phyloP scores from a whole-genome alignment of 2,113 vertebrate species.

The Ellobius talpinus region DNA sequence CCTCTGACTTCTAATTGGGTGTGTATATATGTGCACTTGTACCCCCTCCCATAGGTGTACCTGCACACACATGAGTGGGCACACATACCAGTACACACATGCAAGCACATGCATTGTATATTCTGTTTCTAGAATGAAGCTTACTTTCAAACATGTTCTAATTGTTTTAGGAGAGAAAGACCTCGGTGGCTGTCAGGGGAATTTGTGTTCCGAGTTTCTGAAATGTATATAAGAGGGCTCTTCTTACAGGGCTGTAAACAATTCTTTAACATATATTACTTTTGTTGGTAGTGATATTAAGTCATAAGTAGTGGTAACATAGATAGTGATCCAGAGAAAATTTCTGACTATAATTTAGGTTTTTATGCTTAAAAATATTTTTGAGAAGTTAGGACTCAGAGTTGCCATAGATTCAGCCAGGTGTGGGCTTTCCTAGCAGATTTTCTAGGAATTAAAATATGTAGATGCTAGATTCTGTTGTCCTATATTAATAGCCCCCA shows the following conservation, averaged over 20 bases:
- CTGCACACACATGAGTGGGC: background rate
- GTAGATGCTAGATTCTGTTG: background rate
- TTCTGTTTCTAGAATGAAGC: constrained; percentile 12
- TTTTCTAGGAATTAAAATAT: background rate
- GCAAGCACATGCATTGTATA: too few species aligned
- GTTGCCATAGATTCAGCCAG: background rate
- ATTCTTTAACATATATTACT: background rate
- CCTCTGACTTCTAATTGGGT: background rate
- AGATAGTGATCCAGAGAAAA: background rate
- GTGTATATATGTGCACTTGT: background rate
- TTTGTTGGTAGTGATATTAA: background rate
- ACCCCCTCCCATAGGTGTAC: fast-evolving
- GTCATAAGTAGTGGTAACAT: constrained; percentile 5
- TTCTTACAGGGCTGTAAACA: background rate
- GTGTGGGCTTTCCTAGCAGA: background rate
- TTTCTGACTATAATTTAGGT: background rate
- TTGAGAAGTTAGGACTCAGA: constrained; percentile 14
- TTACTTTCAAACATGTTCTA: constrained; percentile 13
- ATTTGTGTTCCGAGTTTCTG: constrained; percentile 11
- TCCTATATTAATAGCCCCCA: background rate
- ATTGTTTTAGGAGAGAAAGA: constrained; percentile 9
- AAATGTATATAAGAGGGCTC: background rate
- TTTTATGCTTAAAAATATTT: background rate
- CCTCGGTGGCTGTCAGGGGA: background rate
- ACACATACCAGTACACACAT: background rate